A percentile compares a stretch with the other conserved stretches of the same genome.
Conservation (phyloP, 2,113 vertebrate species). For the Malurus alboscapulatus region DNA sequence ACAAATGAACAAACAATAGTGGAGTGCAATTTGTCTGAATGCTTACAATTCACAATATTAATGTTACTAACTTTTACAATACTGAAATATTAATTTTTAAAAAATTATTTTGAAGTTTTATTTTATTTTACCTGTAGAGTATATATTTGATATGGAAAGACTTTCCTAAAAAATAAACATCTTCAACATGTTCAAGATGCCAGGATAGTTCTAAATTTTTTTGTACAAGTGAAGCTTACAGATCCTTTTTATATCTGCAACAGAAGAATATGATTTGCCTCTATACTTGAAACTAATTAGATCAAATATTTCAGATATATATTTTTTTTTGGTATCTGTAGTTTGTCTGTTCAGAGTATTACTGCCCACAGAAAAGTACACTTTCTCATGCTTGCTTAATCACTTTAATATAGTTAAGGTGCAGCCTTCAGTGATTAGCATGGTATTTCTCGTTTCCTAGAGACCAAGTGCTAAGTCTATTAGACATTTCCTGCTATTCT, state of each 20-base stretch:
- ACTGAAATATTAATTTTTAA: background rate
- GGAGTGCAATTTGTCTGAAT: background rate
- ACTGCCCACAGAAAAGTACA: slow-evolving; percentile 12
- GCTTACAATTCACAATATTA: rapidly evolving
- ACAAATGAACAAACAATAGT: background rate
- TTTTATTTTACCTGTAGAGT: background rate
- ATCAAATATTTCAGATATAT: background rate
- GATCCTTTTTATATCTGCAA: background rate
- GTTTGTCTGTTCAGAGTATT: background rate
- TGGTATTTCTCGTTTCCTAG: slow-evolving; percentile 66
- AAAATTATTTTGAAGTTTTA: background rate
- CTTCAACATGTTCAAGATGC: background rate
- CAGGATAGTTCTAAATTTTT: background rate
- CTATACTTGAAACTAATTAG: background rate
- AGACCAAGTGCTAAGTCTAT: slow-evolving; percentile 65
- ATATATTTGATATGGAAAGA: background rate
- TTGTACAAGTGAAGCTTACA: background rate
- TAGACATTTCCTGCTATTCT: slow-evolving; percentile 70
- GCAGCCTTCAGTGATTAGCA: slow-evolving; percentile 56
- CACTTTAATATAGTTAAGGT: slow-evolving; percentile 45
- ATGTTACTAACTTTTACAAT: background rate
- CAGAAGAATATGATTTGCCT: background rate
- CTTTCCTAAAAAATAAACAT: background rate
- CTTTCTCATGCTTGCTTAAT: slow-evolving; percentile 45
- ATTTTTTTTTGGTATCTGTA: slow-evolving; percentile 18